phyloP scores from a whole-genome alignment of 2,888 invertebrate species.

The Drosophila nr. fundita region DNA sequence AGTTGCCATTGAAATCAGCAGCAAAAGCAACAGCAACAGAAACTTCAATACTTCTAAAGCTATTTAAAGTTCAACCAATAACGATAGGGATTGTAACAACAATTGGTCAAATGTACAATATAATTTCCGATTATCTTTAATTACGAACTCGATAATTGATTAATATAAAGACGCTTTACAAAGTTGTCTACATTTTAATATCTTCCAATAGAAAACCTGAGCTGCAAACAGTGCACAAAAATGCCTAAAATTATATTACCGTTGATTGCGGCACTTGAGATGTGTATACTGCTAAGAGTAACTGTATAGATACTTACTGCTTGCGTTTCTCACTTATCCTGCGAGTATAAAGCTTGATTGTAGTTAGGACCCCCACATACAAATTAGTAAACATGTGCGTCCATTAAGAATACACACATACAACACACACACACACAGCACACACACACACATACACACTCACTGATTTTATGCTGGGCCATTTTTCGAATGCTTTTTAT shows the following conservation, averaged over 20 bases:
- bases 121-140: not conserved
- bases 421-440: conserved; percentile 5
- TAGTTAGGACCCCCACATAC: not conserved
- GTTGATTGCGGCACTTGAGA: no score
- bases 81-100: not conserved
- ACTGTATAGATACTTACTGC: not conserved
- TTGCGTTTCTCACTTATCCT: conserved; percentile 8
- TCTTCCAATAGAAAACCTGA: not conserved
- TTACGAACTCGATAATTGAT: not conserved
- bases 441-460: conserved; percentile 3
- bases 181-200: not conserved
- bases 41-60: not conserved
- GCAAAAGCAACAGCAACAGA: not conserved
- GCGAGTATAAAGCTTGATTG: not conserved
- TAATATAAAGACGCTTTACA: conserved; percentile 1
- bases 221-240: not conserved
- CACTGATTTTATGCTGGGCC: conserved; percentile 41
- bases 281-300: not conserved
- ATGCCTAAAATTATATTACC: not conserved
- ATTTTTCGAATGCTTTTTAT: conserved; percentile 52
- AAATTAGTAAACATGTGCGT: not conserved
- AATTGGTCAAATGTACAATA: not conserved
- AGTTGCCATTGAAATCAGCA: conserved; percentile 37
- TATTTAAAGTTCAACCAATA: not conserved
- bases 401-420: conserved; percentile 9